Evolutionary conservation across 2,888 invertebrate species (phyloP).

Genomic region (Lycaena phlaeas): DNA sequence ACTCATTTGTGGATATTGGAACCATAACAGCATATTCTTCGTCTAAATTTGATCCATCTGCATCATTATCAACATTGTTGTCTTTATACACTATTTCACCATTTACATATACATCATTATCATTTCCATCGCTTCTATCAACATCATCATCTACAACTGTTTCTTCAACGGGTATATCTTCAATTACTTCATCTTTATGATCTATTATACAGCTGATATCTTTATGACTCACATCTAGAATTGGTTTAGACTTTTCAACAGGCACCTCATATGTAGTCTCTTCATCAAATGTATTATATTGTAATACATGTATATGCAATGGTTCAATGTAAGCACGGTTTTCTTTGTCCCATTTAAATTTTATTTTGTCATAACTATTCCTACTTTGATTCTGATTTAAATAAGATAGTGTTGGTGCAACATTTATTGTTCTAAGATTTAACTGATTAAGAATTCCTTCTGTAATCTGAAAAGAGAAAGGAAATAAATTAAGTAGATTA

Average conservation of each 20-base stretch:
- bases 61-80: constrained; percentile 23
- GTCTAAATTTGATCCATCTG: constrained; percentile 40
- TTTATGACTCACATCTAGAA: neutral
- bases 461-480: constrained; percentile 40
- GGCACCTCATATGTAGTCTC: constrained; percentile 23
- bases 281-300: constrained; percentile 35
- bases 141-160: constrained; percentile 11
- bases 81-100: constrained; percentile 11
- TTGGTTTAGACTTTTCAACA: neutral
- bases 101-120: constrained; percentile 12
- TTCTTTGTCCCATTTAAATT: constrained; percentile 42
- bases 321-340: constrained; percentile 27
- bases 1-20: constrained; percentile 45
- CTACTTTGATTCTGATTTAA: constrained; percentile 30
- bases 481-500: too few species aligned
- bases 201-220: neutral
- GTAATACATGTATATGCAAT: constrained; percentile 31
- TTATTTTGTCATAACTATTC: constrained; percentile 34
- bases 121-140: constrained; percentile 18
- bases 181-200: constrained; percentile 15
- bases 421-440: constrained; percentile 29
- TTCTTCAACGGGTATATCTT: neutral
- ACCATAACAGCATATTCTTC: constrained; percentile 52
- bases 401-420: constrained; percentile 37
- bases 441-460: constrained; percentile 31